Base-by-base conservation (phyloP, 1,140 invertebrate genomes). In the Aphaenogaster rudis region DNA sequence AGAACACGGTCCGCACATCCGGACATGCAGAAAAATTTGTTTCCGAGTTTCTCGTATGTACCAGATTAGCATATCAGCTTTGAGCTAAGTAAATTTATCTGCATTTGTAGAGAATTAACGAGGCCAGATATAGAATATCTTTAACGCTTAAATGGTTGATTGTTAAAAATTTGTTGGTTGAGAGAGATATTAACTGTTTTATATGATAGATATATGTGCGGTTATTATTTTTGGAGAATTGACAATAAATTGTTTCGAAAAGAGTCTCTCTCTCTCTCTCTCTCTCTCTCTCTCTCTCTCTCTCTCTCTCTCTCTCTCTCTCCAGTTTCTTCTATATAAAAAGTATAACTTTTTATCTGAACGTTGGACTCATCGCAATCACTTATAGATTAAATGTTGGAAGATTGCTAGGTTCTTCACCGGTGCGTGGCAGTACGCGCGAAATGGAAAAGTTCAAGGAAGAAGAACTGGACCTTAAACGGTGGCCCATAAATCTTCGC, bases 401-500 rank as follows among this genome's bases (percentile, higher is more conserved):
- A 45, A 81, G 36, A 52, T 21, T 33, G 33, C 45, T 45, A 39
- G 67, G 52, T 59, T 74, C 52, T 17, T 61, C 11, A 0, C 9
- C 80, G 28, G 28, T 59, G 52, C 66, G 39, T 59, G n/a, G 50
- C 48, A 21, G 33, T 69, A 54, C 21, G 66, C 66, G 80, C 69
- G 33, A 74, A 82, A 77, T 61, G 54, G 64, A 78, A 61, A 61
- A 13, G 66, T 6, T 33, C 28, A 45, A 54, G 11, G n/a, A 21
- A 42, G 48, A 59, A 81, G 52, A 87, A 80, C 54, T 33, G 54
- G 59, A 89, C 59, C 50, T 80, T 72, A 80, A 82, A 89, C 76
- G 85, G 86, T 67, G 72, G 42, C 48, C 78, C 85, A 89, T 90
- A 89, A 90, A 90, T 74, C 89, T 87, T 90, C 76, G 74, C 76